phyloP scores from a whole-genome alignment of 2,888 invertebrate species.

The Stictocephala bisonia region DNA sequence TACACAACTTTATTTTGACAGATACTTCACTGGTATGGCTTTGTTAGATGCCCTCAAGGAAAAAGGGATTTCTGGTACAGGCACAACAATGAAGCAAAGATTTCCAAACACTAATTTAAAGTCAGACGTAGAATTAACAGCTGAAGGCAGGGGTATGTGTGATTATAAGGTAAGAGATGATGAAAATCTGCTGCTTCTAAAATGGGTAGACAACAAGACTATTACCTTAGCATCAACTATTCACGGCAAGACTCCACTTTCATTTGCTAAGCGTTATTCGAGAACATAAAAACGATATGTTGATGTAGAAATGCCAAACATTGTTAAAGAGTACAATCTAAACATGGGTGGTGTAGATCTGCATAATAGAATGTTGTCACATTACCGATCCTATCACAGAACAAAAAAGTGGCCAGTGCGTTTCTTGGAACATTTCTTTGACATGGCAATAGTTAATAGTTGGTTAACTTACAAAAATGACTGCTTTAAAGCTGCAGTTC shows the following conservation, averaged over 20 bases:
- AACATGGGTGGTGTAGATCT: slow-evolving; percentile 57
- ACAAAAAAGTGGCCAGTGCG: slow-evolving; percentile 38
- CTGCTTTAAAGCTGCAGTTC: no score
- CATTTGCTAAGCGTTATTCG: not conserved
- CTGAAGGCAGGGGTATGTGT: slow-evolving; percentile 34
- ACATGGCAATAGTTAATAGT: slow-evolving; percentile 39
- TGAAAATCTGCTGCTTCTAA: no score
- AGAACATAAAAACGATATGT: not conserved
- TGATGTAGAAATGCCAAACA: slow-evolving; percentile 26
- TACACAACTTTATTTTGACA: slow-evolving; percentile 22
- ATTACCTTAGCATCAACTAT: slow-evolving; percentile 24
- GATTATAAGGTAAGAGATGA: slow-evolving; percentile 37
- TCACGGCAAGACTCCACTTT: slow-evolving; percentile 10
- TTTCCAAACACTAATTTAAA: slow-evolving; percentile 36
- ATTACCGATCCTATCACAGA: slow-evolving; percentile 39
- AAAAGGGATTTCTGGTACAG: slow-evolving; percentile 39
- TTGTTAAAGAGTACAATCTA: slow-evolving; percentile 36
- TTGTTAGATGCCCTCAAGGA: slow-evolving; percentile 20
- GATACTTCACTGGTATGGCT: slow-evolving; percentile 31
- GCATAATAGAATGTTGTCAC: slow-evolving; percentile 24
- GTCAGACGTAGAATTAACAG: slow-evolving; percentile 24
- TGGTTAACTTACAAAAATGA: slow-evolving; percentile 27
- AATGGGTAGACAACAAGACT: slow-evolving; percentile 40
- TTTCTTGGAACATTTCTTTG: slow-evolving; percentile 35
- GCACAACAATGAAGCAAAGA: slow-evolving; percentile 32